These are phyloP conservation scores for Camelus bactrianus DNA, from an alignment of 2,113 vertebrate genomes.

Conservation along the genomic window DNA sequence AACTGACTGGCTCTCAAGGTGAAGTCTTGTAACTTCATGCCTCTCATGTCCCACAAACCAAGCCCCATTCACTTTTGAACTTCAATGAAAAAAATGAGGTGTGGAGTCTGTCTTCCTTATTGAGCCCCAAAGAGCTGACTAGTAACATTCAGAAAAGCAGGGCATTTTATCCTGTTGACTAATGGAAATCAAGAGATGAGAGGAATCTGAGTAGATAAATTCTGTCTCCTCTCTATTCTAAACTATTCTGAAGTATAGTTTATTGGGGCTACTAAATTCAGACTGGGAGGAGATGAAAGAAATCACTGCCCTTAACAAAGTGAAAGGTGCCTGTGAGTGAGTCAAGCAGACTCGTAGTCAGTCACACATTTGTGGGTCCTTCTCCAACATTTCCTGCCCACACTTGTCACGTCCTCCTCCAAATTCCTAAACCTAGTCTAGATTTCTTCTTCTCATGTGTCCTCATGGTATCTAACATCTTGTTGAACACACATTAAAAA, in stretches of 20 bases:
- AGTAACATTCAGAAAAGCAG: neutral
- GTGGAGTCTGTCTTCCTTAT: neutral
- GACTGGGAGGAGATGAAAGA: neutral
- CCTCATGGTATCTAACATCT: neutral
- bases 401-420: neutral
- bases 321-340: neutral
- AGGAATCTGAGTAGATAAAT: neutral
- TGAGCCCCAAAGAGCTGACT: neutral
- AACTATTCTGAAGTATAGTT: neutral
- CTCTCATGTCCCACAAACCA: neutral
- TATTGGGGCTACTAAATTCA: neutral
- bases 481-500: neutral
- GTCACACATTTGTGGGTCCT: neutral
- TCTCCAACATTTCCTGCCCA: neutral
- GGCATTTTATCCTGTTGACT: neutral
- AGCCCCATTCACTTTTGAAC: neutral
- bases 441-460: neutral
- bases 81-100: neutral
- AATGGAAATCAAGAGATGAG: neutral
- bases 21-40: rapidly evolving
- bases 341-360: neutral
- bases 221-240: neutral
- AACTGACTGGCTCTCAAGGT: neutral
- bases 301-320: neutral
- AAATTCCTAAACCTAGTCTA: neutral